Base-by-base conservation (phyloP, 2,888 invertebrate genomes). In the Drosophila helvetica region DNA sequence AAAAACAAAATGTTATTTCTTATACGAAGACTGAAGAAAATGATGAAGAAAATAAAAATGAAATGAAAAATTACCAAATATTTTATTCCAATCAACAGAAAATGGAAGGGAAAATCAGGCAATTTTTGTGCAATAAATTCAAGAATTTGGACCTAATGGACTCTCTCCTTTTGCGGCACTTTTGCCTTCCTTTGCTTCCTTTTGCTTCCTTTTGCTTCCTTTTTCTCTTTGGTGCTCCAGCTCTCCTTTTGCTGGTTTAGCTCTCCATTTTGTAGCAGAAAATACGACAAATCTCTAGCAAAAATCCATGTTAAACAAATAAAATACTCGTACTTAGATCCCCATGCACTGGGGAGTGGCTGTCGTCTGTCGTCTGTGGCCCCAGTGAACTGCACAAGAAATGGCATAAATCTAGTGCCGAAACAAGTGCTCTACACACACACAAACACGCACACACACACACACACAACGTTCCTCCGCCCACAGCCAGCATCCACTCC, bases 1-100 rank as follows among this genome's bases (percentile, higher is more conserved):
- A 63, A n/a, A 67, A 43, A 74, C 62, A 79, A 89, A 89, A 91
- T 90, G 90, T 90, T 90, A 90, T 90, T 90, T 90, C 90, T 90
- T 90, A 90, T 90, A 91, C 90, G 90, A 90, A 90, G 91, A 90
- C 90, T 91, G 91, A 90, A 84, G 86, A 85, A 89, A 83, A 86
- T 67, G 89, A 87, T 87, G 85, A 90, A 80, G 90, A 78, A 86
- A 89, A 85, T 76, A 75, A 43, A 65, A 57, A 54, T 63, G 46
- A 68, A 53, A 74, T 52, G 27, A 45, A 46, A 55, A 51, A 18
- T 42, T 22, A 45, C 42, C 38, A 27, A 3, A 22, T 22, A 48
- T 42, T 61, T 5, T 19, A 61, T 38, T 60, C 46, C 52, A 58
- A 19, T 48, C 38, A 59, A 58, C 25, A 22, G 46, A 61, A 43